A percentile compares a stretch with the other conserved stretches of the same genome.
Conservation (phyloP, 2,797 vertebrate genomes). For the Neopelma chrysocephalum region DNA sequence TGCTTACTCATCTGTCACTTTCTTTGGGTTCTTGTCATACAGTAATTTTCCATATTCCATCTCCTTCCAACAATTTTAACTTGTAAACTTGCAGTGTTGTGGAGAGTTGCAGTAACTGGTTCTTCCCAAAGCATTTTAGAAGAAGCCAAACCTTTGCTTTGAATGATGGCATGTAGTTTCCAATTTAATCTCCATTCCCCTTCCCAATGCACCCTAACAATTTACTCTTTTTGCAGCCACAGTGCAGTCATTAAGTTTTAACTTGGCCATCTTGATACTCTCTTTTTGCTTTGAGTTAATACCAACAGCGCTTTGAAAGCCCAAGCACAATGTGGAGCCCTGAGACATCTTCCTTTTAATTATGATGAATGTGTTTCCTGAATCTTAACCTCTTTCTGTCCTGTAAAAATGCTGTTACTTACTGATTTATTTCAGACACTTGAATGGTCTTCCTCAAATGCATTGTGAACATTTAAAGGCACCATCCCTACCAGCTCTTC, state of each 20-base stretch:
- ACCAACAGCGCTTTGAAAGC: neutral
- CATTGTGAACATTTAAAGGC: rapidly evolving
- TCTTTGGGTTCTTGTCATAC: neutral
- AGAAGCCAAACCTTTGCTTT: rapidly evolving
- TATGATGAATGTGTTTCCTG: neutral
- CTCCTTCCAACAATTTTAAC: neutral
- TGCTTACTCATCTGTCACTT: neutral
- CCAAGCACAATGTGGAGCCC: neutral
- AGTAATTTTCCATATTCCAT: neutral
- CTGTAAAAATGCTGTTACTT: neutral
- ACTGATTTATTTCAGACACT: neutral
- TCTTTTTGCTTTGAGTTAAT: neutral
- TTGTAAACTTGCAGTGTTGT: neutral
- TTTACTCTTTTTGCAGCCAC: neutral
- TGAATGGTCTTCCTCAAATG: neutral
- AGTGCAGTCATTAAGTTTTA: neutral
- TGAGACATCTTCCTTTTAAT: neutral
- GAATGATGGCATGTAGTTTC: neutral
- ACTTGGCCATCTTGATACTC: rapidly evolving
- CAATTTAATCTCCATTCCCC: neutral
- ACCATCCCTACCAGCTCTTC: neutral
- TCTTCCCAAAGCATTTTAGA: neutral
- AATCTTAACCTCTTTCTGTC: neutral
- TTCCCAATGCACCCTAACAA: neutral
- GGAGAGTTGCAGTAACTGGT: too few relatives aligned